Evolutionary conservation across 2,113 vertebrate species (phyloP).

Genomic region (Dunckerocampus dactyliophorus): DNA sequence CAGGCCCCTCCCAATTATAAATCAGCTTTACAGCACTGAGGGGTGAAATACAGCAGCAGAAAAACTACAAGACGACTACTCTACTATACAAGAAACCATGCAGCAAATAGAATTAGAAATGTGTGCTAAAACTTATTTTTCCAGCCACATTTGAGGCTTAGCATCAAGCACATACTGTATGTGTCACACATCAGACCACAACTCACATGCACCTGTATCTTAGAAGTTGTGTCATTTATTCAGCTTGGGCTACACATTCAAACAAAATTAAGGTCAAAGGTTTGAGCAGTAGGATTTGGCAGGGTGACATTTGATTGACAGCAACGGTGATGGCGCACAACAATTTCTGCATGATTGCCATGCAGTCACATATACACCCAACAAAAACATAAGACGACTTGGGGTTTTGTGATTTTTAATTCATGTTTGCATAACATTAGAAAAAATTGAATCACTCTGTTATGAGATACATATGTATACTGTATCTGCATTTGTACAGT

Average conservation of each 20-base stretch:
- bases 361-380: background rate
- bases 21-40: constrained; percentile 52
- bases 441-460: too few relatives aligned
- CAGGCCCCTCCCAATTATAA: constrained; percentile 55
- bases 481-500: too few relatives aligned
- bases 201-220: constrained; percentile 14
- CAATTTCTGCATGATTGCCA: background rate
- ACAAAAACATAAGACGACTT: background rate
- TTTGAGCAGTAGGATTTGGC: constrained; percentile 15
- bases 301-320: constrained; percentile 21
- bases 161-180: background rate
- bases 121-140: background rate
- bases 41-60: constrained; percentile 39
- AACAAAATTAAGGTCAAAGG: constrained; percentile 28
- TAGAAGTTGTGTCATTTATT: constrained; percentile 38
- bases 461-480: too few relatives aligned
- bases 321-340: constrained; percentile 18
- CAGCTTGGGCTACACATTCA: constrained; percentile 18
- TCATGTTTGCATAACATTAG: too few relatives aligned
- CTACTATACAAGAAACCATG: constrained; percentile 32
- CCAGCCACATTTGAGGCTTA: background rate
- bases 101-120: constrained; percentile 21
- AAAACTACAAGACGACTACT: constrained; percentile 32
- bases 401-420: background rate
- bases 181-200: constrained; percentile 29